Conservation (phyloP, 2,888 invertebrate species). For the Adelphocoris suturalis region DNA sequence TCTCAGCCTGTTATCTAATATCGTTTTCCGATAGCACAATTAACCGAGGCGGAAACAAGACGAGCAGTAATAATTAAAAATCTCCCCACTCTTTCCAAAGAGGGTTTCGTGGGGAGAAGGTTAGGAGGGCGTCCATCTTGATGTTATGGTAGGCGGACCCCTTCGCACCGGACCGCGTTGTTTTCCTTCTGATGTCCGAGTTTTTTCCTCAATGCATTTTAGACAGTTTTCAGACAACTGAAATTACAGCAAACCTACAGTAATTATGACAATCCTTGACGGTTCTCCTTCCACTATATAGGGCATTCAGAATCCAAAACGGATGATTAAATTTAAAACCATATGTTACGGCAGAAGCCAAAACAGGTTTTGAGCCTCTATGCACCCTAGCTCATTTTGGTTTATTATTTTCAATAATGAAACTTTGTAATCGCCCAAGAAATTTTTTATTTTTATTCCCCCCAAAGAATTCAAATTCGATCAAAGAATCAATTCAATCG, state of each 20-base stretch:
- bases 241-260: background rate
- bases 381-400: too few species aligned
- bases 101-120: constrained; percentile 52
- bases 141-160: constrained; percentile 61
- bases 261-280: too few species aligned
- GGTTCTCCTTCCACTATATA: too few species aligned
- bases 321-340: too few species aligned
- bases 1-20: constrained; percentile 72
- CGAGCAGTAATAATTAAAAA: constrained; percentile 72
- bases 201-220: background rate
- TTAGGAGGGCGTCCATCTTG: constrained; percentile 59
- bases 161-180: background rate
- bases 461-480: too few species aligned
- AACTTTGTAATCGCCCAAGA: too few species aligned
- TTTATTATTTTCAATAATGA: too few species aligned
- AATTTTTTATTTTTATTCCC: too few species aligned
- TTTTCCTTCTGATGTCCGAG: background rate
- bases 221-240: background rate
- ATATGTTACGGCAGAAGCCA: too few species aligned
- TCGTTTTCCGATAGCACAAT: constrained; percentile 73
- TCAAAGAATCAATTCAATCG: too few species aligned
- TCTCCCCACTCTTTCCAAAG: constrained; percentile 57
- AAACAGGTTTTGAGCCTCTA: too few species aligned
- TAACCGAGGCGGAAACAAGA: constrained; percentile 72
- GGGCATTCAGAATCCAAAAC: too few species aligned